Percentiles rank a stretch among this genome's conserved stretches.
phyloP scores from a whole-genome alignment of 2,797 vertebrate species.

The Somateria mollissima region DNA sequence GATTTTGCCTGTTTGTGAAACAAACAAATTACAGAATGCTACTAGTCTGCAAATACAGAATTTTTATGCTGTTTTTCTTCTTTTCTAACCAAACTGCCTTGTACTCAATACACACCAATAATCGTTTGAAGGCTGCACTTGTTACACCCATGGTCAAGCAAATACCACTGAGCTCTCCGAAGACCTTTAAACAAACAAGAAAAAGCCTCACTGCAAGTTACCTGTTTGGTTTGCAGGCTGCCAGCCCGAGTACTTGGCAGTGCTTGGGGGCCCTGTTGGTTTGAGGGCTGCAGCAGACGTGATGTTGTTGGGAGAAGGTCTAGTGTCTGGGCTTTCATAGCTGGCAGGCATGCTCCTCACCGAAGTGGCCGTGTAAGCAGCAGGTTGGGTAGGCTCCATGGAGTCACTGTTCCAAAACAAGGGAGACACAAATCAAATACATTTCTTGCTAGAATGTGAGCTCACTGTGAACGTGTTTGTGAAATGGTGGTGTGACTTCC shows the following conservation, averaged over 20 bases:
- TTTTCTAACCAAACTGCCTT: background rate
- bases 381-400: constrained; percentile 71
- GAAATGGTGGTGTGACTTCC: background rate
- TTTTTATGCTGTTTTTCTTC: background rate
- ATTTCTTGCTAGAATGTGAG: background rate
- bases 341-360: constrained; percentile 76
- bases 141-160: background rate
- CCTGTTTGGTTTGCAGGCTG: constrained; percentile 81
- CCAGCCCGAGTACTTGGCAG: constrained; percentile 76
- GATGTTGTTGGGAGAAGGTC: constrained; percentile 58
- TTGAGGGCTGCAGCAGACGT: constrained; percentile 75
- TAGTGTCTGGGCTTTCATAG: constrained; percentile 38
- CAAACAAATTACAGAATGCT: background rate
- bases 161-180: background rate
- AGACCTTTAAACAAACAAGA: background rate
- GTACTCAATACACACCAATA: background rate
- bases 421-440: constrained; percentile 30
- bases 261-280: constrained; percentile 56
- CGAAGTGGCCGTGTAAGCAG: constrained; percentile 66
- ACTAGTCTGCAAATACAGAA: background rate
- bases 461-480: background rate
- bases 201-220: constrained; percentile 54
- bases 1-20: background rate
- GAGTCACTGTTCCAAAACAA: constrained; percentile 72
- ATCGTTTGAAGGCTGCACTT: background rate